phyloP scores from a whole-genome alignment of 1,140 invertebrate genomes.

The Philaenus spumarius region DNA sequence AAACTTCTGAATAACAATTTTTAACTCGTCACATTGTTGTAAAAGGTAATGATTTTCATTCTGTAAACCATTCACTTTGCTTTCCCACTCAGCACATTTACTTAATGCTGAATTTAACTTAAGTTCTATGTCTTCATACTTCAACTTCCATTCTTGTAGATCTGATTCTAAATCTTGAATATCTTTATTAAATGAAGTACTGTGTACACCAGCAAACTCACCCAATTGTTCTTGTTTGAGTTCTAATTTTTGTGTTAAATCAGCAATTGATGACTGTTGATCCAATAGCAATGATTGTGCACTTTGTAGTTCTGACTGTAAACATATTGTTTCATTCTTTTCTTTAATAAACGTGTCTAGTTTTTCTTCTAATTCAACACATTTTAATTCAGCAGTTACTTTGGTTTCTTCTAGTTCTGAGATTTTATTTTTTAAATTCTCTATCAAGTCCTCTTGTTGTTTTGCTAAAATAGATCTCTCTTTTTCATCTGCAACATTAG shows the following conservation, averaged over 20 bases:
- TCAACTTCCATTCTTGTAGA: slow-evolving; percentile 28
- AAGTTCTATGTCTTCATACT: slow-evolving; percentile 20
- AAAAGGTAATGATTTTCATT: slow-evolving; percentile 14
- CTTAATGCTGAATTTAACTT: slow-evolving; percentile 23
- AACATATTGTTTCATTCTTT: slow-evolving; percentile 36
- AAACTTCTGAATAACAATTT: background rate
- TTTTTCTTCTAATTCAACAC: slow-evolving; percentile 26
- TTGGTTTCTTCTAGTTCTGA: slow-evolving; percentile 22
- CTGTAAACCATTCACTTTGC: background rate
- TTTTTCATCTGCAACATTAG: slow-evolving; percentile 35
- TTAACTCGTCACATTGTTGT: slow-evolving; percentile 11
- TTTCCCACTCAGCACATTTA: slow-evolving; percentile 4
- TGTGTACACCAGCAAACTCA: slow-evolving; percentile 26
- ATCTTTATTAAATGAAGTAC: slow-evolving; percentile 28
- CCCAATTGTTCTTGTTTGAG: background rate
- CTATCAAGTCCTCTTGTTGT: slow-evolving; percentile 32
- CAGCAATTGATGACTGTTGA: slow-evolving; percentile 1
- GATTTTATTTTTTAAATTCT: slow-evolving; percentile 39
- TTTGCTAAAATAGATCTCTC: slow-evolving; percentile 39
- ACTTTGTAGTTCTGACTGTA: slow-evolving; percentile 30
- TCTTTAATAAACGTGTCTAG: slow-evolving; percentile 39
- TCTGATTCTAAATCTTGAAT: slow-evolving; percentile 31
- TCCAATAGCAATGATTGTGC: background rate
- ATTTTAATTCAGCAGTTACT: slow-evolving; percentile 26
- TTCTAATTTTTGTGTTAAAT: background rate